These are phyloP conservation scores for Agrochola litura DNA, from an alignment of 2,888 invertebrate species.

Conservation along the genomic window DNA sequence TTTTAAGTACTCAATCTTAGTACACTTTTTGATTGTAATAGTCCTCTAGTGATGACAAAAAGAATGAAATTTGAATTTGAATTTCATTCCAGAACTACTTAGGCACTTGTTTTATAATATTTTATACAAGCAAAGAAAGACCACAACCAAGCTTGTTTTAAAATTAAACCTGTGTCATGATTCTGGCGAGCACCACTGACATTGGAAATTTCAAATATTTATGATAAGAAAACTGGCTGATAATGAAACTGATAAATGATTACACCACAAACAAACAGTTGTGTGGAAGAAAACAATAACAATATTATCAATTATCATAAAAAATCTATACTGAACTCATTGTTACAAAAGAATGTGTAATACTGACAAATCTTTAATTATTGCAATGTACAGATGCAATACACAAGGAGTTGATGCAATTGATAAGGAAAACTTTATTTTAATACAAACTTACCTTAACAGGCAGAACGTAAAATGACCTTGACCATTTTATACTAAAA, in stretches of 20 bases:
- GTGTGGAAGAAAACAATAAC: conserved; percentile 25
- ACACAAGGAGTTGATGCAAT: conserved; percentile 47
- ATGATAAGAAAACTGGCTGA: conserved; percentile 11
- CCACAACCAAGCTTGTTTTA: neutral
- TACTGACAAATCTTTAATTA: neutral
- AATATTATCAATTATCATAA: conserved; percentile 10
- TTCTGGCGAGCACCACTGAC: neutral
- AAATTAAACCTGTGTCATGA: neutral
- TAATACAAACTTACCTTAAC: conserved; percentile 41
- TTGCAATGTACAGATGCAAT: conserved; percentile 29
- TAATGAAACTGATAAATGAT: conserved; percentile 20
- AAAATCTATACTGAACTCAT: neutral
- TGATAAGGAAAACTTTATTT: conserved; percentile 50
- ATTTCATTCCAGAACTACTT: neutral
- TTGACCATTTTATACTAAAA: conserved; percentile 50
- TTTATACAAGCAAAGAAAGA: neutral
- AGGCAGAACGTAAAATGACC: conserved; percentile 38
- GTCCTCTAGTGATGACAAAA: neutral
- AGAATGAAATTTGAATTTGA: no score
- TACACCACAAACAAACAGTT: conserved; percentile 14
- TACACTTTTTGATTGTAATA: neutral
- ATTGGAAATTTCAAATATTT: conserved; percentile 28
- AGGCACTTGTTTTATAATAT: neutral
- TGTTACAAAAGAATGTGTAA: conserved; percentile 31
- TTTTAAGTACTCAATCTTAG: neutral